Evolutionary conservation across 2,888 invertebrate species (phyloP).

Genomic region (Plagiodera versicolora): DNA sequence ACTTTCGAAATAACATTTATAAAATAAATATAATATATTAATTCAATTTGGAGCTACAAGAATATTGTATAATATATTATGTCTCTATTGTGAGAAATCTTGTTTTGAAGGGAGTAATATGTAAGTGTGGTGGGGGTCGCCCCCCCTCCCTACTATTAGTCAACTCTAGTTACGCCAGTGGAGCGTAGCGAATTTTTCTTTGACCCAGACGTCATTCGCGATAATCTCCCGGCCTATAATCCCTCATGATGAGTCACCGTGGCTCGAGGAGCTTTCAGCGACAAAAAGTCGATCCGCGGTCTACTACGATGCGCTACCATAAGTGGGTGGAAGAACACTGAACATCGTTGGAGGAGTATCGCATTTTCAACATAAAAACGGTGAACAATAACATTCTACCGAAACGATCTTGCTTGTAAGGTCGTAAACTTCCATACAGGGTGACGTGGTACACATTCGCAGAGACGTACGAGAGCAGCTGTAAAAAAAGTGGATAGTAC

Average conservation of each 20-base stretch:
- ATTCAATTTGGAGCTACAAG: too few relatives aligned
- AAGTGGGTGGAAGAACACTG: slow-evolving; percentile 23
- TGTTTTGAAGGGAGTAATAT: too few relatives aligned
- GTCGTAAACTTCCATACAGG: slow-evolving; percentile 7
- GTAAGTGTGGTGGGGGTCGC: too few relatives aligned
- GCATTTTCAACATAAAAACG: slow-evolving; percentile 10
- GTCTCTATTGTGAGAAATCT: too few relatives aligned
- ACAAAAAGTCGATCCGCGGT: background rate
- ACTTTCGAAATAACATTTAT: too few relatives aligned
- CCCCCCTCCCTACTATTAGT: too few relatives aligned
- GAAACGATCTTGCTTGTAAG: slow-evolving; percentile 1
- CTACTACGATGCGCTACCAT: slow-evolving; percentile 14
- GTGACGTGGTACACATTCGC: slow-evolving; percentile 3
- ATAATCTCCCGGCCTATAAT: background rate
- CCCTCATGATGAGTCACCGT: background rate
- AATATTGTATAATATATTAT: too few relatives aligned
- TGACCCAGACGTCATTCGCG: background rate
- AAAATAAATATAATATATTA: too few relatives aligned
- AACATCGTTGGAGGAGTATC: background rate
- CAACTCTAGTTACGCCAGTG: too few relatives aligned
- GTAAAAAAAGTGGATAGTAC: background rate
- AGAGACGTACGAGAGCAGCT: background rate
- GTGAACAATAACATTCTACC: slow-evolving; percentile 11
- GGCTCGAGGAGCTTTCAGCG: background rate
- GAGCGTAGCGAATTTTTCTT: too few relatives aligned